Evolutionary conservation across 2,113 vertebrate genomes (phyloP).

Genomic region (Seriola rivoliana): DNA sequence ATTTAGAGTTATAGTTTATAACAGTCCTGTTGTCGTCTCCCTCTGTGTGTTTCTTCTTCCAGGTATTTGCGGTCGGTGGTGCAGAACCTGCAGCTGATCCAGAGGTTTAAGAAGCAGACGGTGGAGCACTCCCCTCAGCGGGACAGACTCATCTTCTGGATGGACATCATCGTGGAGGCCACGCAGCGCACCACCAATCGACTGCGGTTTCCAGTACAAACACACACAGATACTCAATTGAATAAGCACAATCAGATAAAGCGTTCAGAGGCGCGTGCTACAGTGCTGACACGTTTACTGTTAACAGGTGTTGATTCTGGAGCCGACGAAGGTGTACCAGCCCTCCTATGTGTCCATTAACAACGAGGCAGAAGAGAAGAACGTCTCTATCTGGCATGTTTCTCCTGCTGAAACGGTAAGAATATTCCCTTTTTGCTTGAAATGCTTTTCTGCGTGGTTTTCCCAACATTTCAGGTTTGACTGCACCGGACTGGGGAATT

Average conservation of each 20-base stretch:
- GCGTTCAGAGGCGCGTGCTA: background rate
- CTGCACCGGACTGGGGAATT: background rate
- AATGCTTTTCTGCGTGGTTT: background rate
- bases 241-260: background rate
- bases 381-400: constrained; percentile 93
- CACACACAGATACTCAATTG: background rate
- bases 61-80: constrained; percentile 96
- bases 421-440: background rate
- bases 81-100: constrained; percentile 94
- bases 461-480: no score
- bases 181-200: constrained; percentile 89
- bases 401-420: constrained; percentile 91
- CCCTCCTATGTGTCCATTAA: constrained; percentile 96
- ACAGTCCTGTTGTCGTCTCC: background rate
- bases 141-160: constrained; percentile 95
- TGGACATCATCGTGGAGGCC: constrained; percentile 97
- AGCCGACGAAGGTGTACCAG: constrained; percentile 93
- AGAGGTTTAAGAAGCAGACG: constrained; percentile 91
- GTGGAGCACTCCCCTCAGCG: constrained; percentile 89
- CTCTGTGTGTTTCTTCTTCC: background rate
- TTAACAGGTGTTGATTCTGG: constrained; percentile 93
- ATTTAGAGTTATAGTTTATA: no score
- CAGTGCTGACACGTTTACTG: background rate
- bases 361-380: constrained; percentile 93
- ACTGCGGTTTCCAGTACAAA: constrained; percentile 93